phyloP scores from a whole-genome alignment of 2,888 invertebrate genomes.

The Ephialtes manifestator region DNA sequence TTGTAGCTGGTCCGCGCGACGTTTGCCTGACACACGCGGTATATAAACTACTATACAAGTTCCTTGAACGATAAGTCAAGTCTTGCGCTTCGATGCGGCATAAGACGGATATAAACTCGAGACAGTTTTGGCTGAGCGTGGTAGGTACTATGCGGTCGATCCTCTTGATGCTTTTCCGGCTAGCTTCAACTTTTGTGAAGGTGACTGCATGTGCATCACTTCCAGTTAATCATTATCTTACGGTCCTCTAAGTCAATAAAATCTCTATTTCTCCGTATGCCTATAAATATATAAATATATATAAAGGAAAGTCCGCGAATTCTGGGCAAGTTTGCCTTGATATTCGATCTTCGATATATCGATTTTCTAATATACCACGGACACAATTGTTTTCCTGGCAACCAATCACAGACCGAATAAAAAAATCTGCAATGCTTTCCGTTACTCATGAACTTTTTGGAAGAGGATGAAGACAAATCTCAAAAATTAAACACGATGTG shows the following conservation, averaged over 20 bases:
- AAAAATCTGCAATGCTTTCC: no score
- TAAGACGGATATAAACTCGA: conserved; percentile 41
- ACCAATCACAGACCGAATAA: no score
- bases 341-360: no score
- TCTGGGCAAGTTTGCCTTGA: no score
- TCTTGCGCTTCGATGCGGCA: conserved; percentile 23
- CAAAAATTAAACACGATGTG: no score
- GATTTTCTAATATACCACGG: no score
- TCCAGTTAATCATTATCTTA: neutral
- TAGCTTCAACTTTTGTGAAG: neutral
- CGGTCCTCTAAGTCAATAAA: neutral
- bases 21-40: conserved; percentile 9
- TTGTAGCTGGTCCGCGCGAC: conserved; percentile 49
- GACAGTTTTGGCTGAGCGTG: conserved; percentile 8
- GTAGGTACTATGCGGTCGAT: neutral
- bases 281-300: no score
- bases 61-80: conserved; percentile 37
- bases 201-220: neutral
- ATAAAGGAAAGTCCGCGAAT: no score
- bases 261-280: no score
- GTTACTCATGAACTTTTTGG: no score
- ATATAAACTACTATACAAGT: conserved; percentile 16
- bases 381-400: no score
- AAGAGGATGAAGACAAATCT: no score
- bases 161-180: neutral